Conservation (phyloP, 1,140 invertebrate species). For the Neodiprion virginianus region DNA sequence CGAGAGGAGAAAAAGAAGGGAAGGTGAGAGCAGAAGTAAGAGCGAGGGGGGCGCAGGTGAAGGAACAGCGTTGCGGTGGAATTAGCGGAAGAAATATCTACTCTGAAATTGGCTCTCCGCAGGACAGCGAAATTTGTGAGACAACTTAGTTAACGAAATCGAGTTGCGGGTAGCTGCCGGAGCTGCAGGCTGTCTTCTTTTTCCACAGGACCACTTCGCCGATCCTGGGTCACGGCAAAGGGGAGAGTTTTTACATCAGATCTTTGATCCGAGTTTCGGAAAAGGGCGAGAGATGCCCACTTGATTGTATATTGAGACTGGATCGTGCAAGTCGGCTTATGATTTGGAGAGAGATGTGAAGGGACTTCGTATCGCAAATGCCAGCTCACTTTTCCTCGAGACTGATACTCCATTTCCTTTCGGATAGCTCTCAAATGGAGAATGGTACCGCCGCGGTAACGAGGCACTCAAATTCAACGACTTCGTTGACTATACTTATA, state of each 20-base stretch:
- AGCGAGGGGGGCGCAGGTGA: constrained; percentile 8
- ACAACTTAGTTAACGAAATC: constrained; percentile 9
- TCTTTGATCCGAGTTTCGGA: not conserved
- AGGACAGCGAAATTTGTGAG: constrained; percentile 5
- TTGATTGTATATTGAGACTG: not conserved
- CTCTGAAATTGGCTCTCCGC: constrained; percentile 37
- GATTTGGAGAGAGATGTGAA: not conserved
- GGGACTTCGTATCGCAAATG: not conserved
- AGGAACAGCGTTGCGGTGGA: not conserved
- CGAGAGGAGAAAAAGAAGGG: constrained; percentile 9
- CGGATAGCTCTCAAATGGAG: not conserved
- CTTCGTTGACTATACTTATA: not conserved
- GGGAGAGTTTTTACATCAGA: not conserved
- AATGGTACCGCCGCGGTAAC: not conserved
- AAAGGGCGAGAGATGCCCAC: not conserved
- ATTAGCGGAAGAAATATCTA: constrained; percentile 44
- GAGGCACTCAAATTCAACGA: not conserved
- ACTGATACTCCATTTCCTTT: not conserved
- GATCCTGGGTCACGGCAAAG: not conserved
- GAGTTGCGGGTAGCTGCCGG: not conserved
- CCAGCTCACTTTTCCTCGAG: not conserved
- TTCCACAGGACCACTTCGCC: not conserved
- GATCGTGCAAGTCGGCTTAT: not conserved
- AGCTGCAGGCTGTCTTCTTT: not conserved
- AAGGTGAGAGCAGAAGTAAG: constrained; percentile 11